phyloP scores from a whole-genome alignment of 1,140 invertebrate species.

The Panulirus ornatus region DNA sequence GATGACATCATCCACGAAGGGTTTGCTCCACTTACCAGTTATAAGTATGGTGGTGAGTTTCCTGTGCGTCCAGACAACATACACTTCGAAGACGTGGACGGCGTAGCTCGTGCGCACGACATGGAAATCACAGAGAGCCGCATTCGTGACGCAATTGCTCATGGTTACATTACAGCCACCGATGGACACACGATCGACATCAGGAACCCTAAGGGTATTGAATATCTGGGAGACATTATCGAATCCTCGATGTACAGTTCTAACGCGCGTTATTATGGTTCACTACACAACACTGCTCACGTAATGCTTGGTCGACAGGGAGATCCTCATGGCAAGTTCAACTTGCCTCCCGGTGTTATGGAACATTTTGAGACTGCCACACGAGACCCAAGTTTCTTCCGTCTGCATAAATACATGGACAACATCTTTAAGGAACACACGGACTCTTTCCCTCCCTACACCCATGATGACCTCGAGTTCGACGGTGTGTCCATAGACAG shows the following conservation, averaged over 20 bases:
- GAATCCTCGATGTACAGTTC: slow-evolving; percentile 46
- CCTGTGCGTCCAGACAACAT: slow-evolving; percentile 81
- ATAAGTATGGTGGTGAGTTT: slow-evolving; percentile 83
- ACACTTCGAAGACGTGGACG: slow-evolving; percentile 38
- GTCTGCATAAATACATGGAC: slow-evolving; percentile 82
- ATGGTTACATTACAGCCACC: slow-evolving; percentile 13
- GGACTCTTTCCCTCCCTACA: slow-evolving; percentile 76
- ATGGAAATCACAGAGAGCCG: slow-evolving; percentile 37
- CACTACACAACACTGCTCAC: slow-evolving; percentile 46
- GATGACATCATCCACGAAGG: slow-evolving; percentile 80
- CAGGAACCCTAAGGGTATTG: slow-evolving; percentile 33
- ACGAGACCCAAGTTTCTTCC: slow-evolving; percentile 84
- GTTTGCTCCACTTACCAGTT: slow-evolving; percentile 82
- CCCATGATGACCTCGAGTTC: slow-evolving; percentile 79
- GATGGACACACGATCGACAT: slow-evolving; percentile 38
- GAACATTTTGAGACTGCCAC: slow-evolving; percentile 81
- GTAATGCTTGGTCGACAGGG: slow-evolving; percentile 72
- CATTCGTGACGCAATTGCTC: slow-evolving; percentile 48
- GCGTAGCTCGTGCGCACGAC: slow-evolving; percentile 34
- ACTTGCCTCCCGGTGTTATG: slow-evolving; percentile 78
- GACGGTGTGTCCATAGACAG: slow-evolving; percentile 83
- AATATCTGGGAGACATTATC: slow-evolving; percentile 37
- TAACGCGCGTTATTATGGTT: slow-evolving; percentile 42
- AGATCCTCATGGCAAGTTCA: slow-evolving; percentile 55
- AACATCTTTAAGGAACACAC: slow-evolving; percentile 80